These are phyloP conservation scores for Distichodus sexfasciatus DNA, from an alignment of 2,797 vertebrate species.

Conservation along the genomic window DNA sequence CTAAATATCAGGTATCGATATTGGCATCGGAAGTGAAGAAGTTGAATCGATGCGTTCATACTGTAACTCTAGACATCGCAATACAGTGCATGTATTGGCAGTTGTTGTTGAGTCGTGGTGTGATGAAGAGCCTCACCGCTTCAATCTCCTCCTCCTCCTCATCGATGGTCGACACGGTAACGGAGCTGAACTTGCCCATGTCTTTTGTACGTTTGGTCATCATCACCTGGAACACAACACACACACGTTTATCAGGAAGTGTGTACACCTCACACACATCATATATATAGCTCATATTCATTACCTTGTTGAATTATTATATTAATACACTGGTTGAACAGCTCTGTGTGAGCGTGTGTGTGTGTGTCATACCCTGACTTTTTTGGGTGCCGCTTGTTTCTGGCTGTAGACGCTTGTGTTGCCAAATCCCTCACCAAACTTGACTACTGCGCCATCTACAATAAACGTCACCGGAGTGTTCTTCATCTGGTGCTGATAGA, in stretches of 20 bases:
- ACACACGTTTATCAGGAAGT: neutral
- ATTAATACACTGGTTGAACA: no score
- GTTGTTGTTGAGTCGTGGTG: no score
- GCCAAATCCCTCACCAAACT: conserved; percentile 93
- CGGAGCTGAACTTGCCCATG: conserved; percentile 98
- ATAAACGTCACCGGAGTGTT: conserved; percentile 89
- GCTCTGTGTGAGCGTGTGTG: neutral
- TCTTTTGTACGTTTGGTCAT: conserved; percentile 98
- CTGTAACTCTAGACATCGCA: no score
- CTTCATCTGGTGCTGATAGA: conserved; percentile 93
- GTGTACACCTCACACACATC: neutral
- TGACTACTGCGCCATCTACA: conserved; percentile 89
- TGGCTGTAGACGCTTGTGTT: conserved; percentile 94
- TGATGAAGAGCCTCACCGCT: conserved; percentile 75
- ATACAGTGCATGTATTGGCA: no score
- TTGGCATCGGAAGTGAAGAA: no score
- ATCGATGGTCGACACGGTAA: conserved; percentile 97
- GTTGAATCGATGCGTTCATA: no score
- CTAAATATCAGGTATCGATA: no score
- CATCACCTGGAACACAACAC: conserved; percentile 79
- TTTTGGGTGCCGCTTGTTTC: conserved; percentile 94
- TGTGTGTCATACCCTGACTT: conserved; percentile 72
- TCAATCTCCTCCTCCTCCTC: conserved; percentile 98
- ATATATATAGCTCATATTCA: no score
- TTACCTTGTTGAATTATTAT: no score